These are phyloP conservation scores for Siphamia tubifer DNA, from an alignment of 2,113 vertebrate genomes.

Conservation along the genomic window DNA sequence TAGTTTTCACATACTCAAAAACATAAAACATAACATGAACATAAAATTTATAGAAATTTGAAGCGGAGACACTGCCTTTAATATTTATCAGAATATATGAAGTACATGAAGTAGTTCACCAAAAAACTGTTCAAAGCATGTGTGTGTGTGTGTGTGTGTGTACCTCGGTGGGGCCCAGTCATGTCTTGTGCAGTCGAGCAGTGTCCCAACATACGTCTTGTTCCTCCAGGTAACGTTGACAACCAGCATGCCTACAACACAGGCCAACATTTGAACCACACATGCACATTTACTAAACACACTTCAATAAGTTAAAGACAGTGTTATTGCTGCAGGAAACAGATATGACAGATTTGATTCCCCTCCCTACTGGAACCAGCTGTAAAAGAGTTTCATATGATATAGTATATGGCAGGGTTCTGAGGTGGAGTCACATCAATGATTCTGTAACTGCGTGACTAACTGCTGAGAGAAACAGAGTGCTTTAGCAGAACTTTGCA, in stretches of 20 bases:
- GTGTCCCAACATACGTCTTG: slow-evolving; percentile 92
- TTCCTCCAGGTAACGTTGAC: slow-evolving; percentile 97
- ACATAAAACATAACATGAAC: no score
- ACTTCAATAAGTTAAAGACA: neutral
- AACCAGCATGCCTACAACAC: slow-evolving; percentile 89
- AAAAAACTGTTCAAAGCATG: neutral
- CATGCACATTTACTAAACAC: neutral
- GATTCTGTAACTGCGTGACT: neutral
- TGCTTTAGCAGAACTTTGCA: neutral
- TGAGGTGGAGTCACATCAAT: neutral
- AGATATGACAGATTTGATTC: neutral
- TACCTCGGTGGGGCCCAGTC: slow-evolving; percentile 96
- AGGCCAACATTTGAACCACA: neutral
- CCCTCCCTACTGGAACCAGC: neutral
- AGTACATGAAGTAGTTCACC: no score
- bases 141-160: neutral
- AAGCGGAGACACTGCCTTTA: no score
- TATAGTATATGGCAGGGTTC: neutral
- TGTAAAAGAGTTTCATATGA: neutral
- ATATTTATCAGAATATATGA: no score
- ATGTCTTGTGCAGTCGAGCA: slow-evolving; percentile 92
- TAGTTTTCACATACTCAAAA: no score
- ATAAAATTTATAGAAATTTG: no score
- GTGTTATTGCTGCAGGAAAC: neutral
- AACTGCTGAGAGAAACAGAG: neutral